A percentile compares a stretch with the other conserved stretches of the same genome.
phyloP scores from a whole-genome alignment of 2,113 vertebrate species.

The Leucoraja erinaceus region DNA sequence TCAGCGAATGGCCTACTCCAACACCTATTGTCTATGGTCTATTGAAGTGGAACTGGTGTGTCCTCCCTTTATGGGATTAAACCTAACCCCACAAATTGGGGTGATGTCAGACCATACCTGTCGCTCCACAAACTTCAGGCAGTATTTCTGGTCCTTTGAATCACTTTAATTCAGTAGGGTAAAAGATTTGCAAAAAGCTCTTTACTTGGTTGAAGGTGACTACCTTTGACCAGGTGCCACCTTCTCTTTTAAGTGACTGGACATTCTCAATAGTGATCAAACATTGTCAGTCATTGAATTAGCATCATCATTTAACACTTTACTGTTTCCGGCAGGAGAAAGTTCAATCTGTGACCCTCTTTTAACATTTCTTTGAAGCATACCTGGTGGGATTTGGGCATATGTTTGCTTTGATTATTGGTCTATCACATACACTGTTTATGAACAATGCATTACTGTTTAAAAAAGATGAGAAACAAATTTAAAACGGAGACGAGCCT shows the following conservation, averaged over 20 bases:
- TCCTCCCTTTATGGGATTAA: background rate
- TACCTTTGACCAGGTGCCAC: conserved; percentile 43
- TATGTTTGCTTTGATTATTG: background rate
- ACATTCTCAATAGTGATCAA: conserved; percentile 42
- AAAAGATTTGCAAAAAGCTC: conserved; percentile 44
- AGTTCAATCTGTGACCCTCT: background rate
- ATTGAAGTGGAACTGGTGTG: background rate
- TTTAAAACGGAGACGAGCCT: no score
- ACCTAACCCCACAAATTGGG: background rate
- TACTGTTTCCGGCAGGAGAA: background rate
- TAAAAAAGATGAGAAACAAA: no score
- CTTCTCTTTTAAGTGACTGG: conserved; percentile 46
- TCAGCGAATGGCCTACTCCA: no score
- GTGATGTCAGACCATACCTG: background rate
- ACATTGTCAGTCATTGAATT: conserved; percentile 45
- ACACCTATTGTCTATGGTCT: no score
- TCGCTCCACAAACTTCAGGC: background rate
- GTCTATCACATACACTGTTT: no score
- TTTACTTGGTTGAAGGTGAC: conserved; percentile 46
- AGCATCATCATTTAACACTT: conserved; percentile 45
- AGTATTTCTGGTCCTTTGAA: conserved; percentile 40
- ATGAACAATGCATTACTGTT: no score
- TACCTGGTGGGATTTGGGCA: background rate
- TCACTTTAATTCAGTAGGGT: conserved; percentile 44
- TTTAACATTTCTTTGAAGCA: background rate